Conservation (phyloP, 2,113 vertebrate species). For the Nibea coibor region DNA sequence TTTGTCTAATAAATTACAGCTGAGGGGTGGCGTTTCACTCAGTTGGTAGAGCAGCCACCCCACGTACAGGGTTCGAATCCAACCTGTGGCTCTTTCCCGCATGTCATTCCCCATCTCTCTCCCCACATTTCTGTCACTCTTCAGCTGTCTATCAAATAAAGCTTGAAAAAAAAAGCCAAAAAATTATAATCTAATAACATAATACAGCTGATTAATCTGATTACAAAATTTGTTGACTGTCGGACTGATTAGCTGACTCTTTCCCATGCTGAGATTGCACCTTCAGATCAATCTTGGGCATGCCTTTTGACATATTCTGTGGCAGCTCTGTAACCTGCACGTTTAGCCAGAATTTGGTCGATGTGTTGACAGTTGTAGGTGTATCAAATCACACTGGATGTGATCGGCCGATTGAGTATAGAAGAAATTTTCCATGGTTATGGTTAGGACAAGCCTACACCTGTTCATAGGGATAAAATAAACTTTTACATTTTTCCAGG, state of each 20-base stretch:
- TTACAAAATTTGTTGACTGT: neutral
- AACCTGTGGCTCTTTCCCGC: no score
- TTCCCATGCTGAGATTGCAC: neutral
- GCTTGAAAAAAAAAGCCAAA: no score
- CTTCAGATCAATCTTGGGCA: neutral
- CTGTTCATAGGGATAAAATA: neutral
- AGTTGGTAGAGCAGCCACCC: no score
- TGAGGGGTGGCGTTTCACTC: no score
- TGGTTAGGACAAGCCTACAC: conserved; percentile 1
- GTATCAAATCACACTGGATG: neutral
- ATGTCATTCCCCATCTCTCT: no score
- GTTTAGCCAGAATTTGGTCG: neutral
- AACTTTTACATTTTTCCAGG: neutral
- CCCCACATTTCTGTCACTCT: no score
- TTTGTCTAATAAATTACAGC: neutral
- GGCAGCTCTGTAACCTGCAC: neutral
- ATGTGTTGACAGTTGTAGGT: conserved; percentile 25
- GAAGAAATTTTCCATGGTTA: neutral
- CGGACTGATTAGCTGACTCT: neutral
- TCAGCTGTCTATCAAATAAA: no score
- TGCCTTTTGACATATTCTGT: neutral
- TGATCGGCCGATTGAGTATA: conserved; percentile 1
- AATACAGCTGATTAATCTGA: neutral
- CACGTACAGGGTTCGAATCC: no score
- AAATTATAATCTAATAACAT: neutral